Evolutionary conservation across 2,888 invertebrate species (phyloP).

Genomic region (Ferrisia virgata): DNA sequence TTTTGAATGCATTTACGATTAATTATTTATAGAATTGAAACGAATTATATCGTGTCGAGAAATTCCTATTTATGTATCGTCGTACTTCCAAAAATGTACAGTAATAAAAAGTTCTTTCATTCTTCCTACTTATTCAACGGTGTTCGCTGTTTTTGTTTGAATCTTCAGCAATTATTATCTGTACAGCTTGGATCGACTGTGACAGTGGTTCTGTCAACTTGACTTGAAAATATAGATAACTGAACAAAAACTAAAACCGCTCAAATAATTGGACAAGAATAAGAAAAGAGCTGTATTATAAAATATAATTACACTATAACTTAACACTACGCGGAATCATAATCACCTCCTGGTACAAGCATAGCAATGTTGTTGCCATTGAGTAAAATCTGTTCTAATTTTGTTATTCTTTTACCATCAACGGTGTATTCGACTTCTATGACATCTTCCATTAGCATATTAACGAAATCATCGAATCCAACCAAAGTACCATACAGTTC

Average conservation of each 20-base stretch:
- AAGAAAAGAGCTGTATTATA: background rate
- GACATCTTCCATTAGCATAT: constrained; percentile 96
- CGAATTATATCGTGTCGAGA: background rate
- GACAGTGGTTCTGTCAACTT: too few relatives aligned
- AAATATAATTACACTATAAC: background rate
- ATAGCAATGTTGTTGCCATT: constrained; percentile 99
- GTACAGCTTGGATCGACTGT: too few relatives aligned
- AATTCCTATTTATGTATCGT: constrained; percentile 18
- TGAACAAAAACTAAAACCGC: background rate
- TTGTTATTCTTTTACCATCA: constrained; percentile 92
- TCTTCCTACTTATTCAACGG: background rate
- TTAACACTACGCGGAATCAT: background rate
- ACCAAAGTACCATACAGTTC: constrained; percentile 97
- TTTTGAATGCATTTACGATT: background rate
- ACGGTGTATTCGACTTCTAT: constrained; percentile 97
- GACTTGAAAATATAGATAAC: too few relatives aligned
- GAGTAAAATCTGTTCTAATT: constrained; percentile 92
- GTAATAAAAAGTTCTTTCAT: constrained; percentile 11
- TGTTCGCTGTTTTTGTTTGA: background rate
- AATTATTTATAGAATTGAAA: background rate
- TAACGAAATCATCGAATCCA: constrained; percentile 98
- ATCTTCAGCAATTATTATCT: too few relatives aligned
- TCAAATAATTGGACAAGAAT: background rate
- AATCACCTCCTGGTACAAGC: constrained; percentile 53
- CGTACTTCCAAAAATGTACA: constrained; percentile 29